Conservation (phyloP, 2,113 vertebrate genomes). For the Illadopsis cleaveri region DNA sequence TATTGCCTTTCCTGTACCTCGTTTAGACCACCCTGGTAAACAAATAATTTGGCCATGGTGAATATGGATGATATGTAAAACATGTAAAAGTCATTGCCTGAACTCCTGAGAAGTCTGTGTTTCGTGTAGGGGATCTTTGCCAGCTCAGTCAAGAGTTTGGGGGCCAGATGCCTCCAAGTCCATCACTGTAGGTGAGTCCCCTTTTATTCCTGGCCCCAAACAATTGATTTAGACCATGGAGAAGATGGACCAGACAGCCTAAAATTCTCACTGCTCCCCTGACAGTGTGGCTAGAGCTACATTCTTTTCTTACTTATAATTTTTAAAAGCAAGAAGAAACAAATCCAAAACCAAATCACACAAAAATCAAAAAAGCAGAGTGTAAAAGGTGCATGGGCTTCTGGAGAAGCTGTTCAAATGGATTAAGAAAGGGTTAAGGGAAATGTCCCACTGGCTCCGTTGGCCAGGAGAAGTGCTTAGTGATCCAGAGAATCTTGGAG, state of each 20-base stretch:
- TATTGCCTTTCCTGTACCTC: neutral
- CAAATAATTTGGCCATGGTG: neutral
- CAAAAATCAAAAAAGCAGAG: neutral
- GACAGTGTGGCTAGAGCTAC: fast-evolving
- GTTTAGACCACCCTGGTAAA: neutral
- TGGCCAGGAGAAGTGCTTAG: neutral
- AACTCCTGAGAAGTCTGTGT: neutral
- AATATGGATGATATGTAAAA: neutral
- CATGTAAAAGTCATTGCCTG: neutral
- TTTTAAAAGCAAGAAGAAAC: neutral
- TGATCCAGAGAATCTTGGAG: neutral
- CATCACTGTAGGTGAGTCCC: fast-evolving
- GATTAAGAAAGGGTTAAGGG: neutral
- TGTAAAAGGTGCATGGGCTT: neutral
- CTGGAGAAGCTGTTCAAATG: neutral
- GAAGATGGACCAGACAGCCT: neutral
- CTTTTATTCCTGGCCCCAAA: neutral
- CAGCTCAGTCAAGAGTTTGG: neutral
- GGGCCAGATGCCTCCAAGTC: neutral
- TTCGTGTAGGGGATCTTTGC: neutral
- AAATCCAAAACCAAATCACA: neutral
- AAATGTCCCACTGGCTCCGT: neutral
- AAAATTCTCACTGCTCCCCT: neutral
- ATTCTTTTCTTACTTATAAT: neutral
- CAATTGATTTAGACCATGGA: neutral